Evolutionary conservation across 2,113 vertebrate genomes (phyloP), one percentile per base, ranked within the genome.

Genomic region (Orientallactaga bullata): DNA sequence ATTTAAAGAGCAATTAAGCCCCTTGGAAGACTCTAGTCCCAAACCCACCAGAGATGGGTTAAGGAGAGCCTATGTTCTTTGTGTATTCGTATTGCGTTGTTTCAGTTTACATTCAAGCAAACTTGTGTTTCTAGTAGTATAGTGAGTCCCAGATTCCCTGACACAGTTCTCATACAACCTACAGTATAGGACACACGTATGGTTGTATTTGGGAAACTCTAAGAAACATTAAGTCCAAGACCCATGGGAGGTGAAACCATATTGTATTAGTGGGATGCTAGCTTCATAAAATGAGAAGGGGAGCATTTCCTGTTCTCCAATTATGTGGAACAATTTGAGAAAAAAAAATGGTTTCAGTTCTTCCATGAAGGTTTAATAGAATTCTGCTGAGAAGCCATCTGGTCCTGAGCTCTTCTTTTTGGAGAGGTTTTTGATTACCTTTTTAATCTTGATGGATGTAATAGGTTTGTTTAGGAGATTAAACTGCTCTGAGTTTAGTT

Each of bases 1-100:
- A 88, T 89, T 93, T 93, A 97, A 95, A 93, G 69, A 91, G 55
- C 69, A 91, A 37, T 94, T 47, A 94, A 91, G 63, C 39, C 81
- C 89, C 93, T 89, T 72, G 37, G 72, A 73, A 58, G 63, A 93
- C 91, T 86, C 32, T 90, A 81, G 90, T n/a, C 47, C 85, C 32
- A 82, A 79, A 24, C 32, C 47, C 77, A 80, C 66, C 5, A 61
- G 39, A 10, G 18, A 21, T 32, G 13, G 39, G 23, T 60, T 68
- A 90, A 26, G 51, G n/a, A 30, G 2, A 4, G 32, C 3, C 0
- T 35, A 68, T 18, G 47, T 16, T 55, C 66, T 87, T 24, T 37
- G 32, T 71, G 28, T 78, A 35, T 71, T 86, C 74, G 18, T 60
- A 55, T 82, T 88, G 24, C 37, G 65, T 26, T 51, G 39, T 55